Base-by-base conservation (phyloP, 2,113 vertebrate genomes). In the Bujurquina vittata region DNA sequence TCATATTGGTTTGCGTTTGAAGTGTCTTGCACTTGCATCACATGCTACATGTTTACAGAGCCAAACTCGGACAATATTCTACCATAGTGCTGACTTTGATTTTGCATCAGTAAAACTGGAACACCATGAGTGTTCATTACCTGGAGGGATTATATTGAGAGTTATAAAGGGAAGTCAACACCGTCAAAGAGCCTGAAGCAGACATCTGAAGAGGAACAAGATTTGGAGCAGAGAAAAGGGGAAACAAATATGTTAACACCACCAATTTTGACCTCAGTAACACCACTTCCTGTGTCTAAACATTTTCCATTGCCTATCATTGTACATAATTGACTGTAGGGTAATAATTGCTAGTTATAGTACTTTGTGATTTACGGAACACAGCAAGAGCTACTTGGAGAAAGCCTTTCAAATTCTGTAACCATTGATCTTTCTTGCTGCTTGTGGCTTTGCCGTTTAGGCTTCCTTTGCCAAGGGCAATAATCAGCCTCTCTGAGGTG, bases 231-330 rank as follows among this genome's bases (percentile, higher is more conserved):
- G 5, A 55, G 6, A 79, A 79, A 84, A 76, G 40, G 29, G 87
- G 89, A 90, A 91, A 76, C 22, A 54, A 65, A 57, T 37, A 43
- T 1, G 6, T 63, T 26, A 74, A 56, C 79, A 31, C 3, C 75
- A 60, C 54, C 10, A 17, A 57, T 86, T 55, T 23, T 90, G 55
- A 87, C 72, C 59, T 76, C 20, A 29, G 62, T 46, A 76, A 81
- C 52, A 73, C 57, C 37, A 89, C 81, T 84, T 92, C 87, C 85
- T 77, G 81, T 76, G 88, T 73, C 46, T 73, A 87, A 83, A 90
- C 46, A 79, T 84, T 88, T 91, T 92, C 87, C 89, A 87, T 78
- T 65, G 22, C 31, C 35, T 1, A 14, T 18, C 9, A 11, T 33
- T 20, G 23, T 14, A 5, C 7, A 35, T 37, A 12, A 52, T 35